Percentiles rank a stretch among this genome's conserved stretches.
Conservation (phyloP, 2,888 invertebrate species). For the Scaptomyza reducta region DNA sequence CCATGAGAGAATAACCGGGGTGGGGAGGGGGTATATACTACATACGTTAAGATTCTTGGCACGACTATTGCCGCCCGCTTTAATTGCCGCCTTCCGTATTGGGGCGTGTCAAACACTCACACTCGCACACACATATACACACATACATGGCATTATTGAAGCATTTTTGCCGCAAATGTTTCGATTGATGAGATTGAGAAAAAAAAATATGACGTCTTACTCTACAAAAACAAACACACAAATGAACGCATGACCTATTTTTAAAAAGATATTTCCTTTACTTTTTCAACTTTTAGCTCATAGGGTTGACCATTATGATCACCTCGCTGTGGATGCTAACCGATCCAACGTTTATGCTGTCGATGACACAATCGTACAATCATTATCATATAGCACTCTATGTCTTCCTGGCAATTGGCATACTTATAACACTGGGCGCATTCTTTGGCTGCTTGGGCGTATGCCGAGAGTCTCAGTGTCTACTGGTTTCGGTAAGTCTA, state of each 20-base stretch:
- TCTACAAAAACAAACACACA: slow-evolving; percentile 14
- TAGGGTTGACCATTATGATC: slow-evolving; percentile 89
- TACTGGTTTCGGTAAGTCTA: slow-evolving; percentile 89
- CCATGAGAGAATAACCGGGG: not conserved
- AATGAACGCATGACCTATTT: slow-evolving; percentile 32
- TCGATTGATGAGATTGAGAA: slow-evolving; percentile 29
- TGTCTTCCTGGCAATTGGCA: slow-evolving; percentile 89
- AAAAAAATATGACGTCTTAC: slow-evolving; percentile 23
- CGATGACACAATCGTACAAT: slow-evolving; percentile 86
- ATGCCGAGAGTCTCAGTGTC: slow-evolving; percentile 90
- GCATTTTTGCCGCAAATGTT: slow-evolving; percentile 25
- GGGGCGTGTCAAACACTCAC: slow-evolving; percentile 23
- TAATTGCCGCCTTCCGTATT: slow-evolving; percentile 57
- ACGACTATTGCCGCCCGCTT: slow-evolving; percentile 38
- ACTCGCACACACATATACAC: not conserved
- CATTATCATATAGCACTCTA: slow-evolving; percentile 88
- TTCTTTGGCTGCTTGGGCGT: slow-evolving; percentile 94
- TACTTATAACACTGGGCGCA: slow-evolving; percentile 89
- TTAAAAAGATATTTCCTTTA: slow-evolving; percentile 1
- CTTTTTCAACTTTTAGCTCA: slow-evolving; percentile 85
- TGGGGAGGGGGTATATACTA: slow-evolving; percentile 8
- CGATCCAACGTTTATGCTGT: slow-evolving; percentile 90
- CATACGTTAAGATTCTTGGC: slow-evolving; percentile 36
- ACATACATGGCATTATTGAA: slow-evolving; percentile 51
- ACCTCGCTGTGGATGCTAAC: slow-evolving; percentile 91